Percentiles rank a stretch among this genome's conserved stretches.
Evolutionary conservation across 2,797 vertebrate species (phyloP).

Genomic region (Setipinna tenuifilis): DNA sequence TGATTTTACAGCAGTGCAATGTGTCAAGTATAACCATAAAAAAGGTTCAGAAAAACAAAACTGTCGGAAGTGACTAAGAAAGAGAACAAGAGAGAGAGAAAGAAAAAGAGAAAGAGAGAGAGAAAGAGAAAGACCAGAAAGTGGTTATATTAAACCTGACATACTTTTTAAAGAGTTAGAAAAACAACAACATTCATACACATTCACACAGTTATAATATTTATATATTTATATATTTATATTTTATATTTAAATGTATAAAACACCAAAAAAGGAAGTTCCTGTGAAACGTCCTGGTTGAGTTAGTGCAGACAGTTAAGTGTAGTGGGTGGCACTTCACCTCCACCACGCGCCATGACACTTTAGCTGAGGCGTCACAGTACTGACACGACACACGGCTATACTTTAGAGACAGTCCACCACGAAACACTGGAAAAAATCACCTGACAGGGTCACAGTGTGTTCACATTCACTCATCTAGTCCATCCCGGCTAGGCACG

Average conservation of each 20-base stretch:
- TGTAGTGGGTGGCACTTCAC: constrained; percentile 44
- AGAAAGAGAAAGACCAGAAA: constrained; percentile 52
- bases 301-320: constrained; percentile 78
- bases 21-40: constrained; percentile 59
- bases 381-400: constrained; percentile 29
- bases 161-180: constrained; percentile 45
- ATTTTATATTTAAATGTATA: constrained; percentile 72
- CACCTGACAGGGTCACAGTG: neutral
- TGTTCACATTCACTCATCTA: neutral
- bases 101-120: constrained; percentile 50
- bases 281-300: constrained; percentile 80
- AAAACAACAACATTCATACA: constrained; percentile 76
- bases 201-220: constrained; percentile 79
- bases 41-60: constrained; percentile 56
- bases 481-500: neutral
- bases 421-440: constrained; percentile 44
- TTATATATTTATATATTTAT: constrained; percentile 68
- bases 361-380: constrained; percentile 32
- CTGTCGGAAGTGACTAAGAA: constrained; percentile 52
- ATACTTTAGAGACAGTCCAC: constrained; percentile 36
- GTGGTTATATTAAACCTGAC: constrained; percentile 67
- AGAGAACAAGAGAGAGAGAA: constrained; percentile 48
- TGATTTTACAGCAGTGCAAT: constrained; percentile 68
- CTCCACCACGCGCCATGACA: constrained; percentile 45
- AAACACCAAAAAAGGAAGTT: constrained; percentile 78